Conservation (phyloP, 2,888 invertebrate species). For the Amphipyra tragopoginis region DNA sequence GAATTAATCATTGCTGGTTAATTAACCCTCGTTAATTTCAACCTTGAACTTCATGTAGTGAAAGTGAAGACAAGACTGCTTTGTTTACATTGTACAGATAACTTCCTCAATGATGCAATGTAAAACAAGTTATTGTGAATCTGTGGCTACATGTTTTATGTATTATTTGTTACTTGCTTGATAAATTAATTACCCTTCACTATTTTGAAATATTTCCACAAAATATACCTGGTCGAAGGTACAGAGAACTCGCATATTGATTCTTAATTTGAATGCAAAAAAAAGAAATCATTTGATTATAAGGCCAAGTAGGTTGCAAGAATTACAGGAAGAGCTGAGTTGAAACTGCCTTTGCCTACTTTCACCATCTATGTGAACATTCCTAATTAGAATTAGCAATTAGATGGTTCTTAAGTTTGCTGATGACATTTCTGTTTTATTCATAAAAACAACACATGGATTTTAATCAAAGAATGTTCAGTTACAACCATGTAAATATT, state of each 20-base stretch:
- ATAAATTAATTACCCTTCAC: constrained; percentile 7
- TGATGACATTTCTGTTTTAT: constrained; percentile 4
- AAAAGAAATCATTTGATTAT: too few species aligned
- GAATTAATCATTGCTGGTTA: constrained; percentile 13
- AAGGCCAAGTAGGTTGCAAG: too few species aligned
- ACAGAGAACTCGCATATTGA: too few species aligned
- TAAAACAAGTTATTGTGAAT: constrained; percentile 7
- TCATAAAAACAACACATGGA: not conserved
- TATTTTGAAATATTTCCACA: constrained; percentile 3
- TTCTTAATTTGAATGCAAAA: too few species aligned
- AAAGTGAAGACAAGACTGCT: constrained; percentile 62
- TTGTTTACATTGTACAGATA: constrained; percentile 66
- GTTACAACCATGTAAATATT: not conserved
- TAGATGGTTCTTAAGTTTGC: not conserved
- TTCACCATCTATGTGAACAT: constrained; percentile 7
- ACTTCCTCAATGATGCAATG: constrained; percentile 61
- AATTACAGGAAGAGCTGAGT: not conserved
- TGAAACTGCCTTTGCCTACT: constrained; percentile 10
- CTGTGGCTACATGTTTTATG: constrained; percentile 13
- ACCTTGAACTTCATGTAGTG: constrained; percentile 75
- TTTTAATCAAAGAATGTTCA: not conserved
- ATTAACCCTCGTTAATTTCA: constrained; percentile 19
- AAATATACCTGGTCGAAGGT: too few species aligned
- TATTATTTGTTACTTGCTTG: not conserved
- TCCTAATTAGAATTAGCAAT: constrained; percentile 6